Evolutionary conservation across 2,888 invertebrate genomes (phyloP).

Genomic region (Amblyjoppa proteus): DNA sequence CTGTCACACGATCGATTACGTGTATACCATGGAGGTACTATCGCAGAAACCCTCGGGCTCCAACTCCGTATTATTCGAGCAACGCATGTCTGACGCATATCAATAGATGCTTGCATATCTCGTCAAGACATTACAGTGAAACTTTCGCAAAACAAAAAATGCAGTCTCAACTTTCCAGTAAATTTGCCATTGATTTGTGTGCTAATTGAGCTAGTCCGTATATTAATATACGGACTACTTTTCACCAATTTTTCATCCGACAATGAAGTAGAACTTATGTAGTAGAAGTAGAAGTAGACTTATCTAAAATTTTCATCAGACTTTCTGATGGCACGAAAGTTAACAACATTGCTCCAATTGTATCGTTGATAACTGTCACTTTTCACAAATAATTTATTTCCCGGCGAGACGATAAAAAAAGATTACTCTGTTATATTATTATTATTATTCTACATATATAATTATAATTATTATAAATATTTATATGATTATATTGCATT

Average conservation of each 20-base stretch:
- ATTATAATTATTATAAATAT: too few species aligned
- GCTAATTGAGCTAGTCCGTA: not conserved
- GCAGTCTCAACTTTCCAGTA: not conserved
- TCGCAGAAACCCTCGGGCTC: conserved; percentile 14
- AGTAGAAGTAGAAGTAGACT: not conserved
- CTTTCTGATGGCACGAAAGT: not conserved
- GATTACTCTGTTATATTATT: not conserved
- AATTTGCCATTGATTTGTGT: not conserved
- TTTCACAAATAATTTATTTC: not conserved
- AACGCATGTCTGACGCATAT: conserved; percentile 6
- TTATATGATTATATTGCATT: too few species aligned
- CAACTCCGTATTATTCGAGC: not conserved
- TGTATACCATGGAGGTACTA: conserved; percentile 4
- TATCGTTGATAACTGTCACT: not conserved
- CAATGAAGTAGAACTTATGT: not conserved
- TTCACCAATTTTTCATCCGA: not conserved
- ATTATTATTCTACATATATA: too few species aligned
- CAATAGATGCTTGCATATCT: not conserved
- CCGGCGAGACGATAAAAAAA: not conserved
- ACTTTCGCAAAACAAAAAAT: too few species aligned
- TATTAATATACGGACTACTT: not conserved
- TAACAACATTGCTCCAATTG: too few species aligned
- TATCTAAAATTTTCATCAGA: not conserved
- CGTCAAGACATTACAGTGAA: too few species aligned
- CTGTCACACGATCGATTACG: conserved; percentile 45